Percentiles rank a stretch among this genome's conserved stretches.
phyloP scores from a whole-genome alignment of 2,113 vertebrate genomes.

The Astur gentilis region DNA sequence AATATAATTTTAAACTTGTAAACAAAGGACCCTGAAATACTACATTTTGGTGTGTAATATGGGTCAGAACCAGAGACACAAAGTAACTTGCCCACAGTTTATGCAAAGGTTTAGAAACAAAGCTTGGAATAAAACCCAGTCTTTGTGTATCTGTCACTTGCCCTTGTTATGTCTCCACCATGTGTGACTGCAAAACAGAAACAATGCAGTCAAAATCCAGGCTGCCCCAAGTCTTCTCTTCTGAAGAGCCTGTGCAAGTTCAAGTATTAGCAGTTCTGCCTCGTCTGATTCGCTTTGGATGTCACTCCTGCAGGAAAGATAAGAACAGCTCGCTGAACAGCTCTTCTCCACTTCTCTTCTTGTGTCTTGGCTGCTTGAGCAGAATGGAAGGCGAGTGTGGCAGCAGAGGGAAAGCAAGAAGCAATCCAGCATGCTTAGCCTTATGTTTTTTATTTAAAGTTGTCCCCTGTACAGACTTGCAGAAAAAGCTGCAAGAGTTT shows the following conservation, averaged over 20 bases:
- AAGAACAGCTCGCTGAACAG: not conserved
- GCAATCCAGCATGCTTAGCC: not conserved
- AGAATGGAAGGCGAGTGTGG: accelerated
- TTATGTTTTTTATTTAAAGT: not conserved
- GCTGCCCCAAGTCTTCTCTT: not conserved
- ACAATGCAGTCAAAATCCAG: not conserved
- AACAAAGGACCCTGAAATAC: not conserved
- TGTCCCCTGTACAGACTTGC: not conserved
- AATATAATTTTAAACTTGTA: not conserved
- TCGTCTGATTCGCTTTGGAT: not conserved
- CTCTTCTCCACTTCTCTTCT: not conserved
- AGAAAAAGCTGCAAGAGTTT: not conserved
- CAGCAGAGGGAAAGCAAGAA: not conserved
- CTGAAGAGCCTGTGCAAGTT: not conserved
- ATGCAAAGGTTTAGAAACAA: not conserved
- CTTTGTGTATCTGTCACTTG: not conserved
- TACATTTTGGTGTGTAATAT: not conserved
- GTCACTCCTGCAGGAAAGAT: not conserved
- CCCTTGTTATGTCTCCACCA: not conserved
- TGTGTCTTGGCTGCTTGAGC: not conserved
- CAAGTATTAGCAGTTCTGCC: not conserved
- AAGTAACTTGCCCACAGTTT: not conserved
- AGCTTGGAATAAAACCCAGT: not conserved
- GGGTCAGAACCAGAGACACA: not conserved
- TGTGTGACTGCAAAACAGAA: not conserved